Evolutionary conservation across 2,888 invertebrate genomes (phyloP).

Genomic region (Rhimphoctona megacephalus): DNA sequence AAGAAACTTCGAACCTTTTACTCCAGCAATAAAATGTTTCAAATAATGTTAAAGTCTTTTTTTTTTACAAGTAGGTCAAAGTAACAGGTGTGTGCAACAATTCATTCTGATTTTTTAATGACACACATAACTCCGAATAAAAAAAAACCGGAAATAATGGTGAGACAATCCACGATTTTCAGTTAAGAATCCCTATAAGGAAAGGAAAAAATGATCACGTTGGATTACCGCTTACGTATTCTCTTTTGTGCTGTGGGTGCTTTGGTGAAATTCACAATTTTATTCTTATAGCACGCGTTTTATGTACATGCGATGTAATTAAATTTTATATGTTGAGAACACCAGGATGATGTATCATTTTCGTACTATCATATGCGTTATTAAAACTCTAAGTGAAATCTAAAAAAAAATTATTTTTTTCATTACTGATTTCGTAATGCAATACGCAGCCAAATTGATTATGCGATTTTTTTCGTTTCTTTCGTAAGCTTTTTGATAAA

Average conservation of each 20-base stretch:
- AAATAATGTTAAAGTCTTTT: background rate
- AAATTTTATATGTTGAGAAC: constrained; percentile 10
- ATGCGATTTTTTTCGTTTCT: constrained; percentile 8
- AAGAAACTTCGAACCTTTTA: background rate
- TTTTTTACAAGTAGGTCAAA: constrained; percentile 12
- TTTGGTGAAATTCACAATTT: constrained; percentile 15
- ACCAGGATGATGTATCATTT: background rate
- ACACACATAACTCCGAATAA: constrained; percentile 16
- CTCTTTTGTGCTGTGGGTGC: constrained; percentile 12
- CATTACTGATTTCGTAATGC: constrained; percentile 33
- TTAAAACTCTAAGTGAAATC: background rate
- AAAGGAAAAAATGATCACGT: constrained; percentile 7
- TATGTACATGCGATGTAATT: constrained; percentile 10
- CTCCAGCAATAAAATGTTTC: background rate
- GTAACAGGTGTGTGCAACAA: background rate
- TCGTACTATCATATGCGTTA: background rate
- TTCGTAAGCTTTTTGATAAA: background rate
- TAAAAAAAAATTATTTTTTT: constrained; percentile 3
- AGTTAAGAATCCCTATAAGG: background rate
- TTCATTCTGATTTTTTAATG: constrained; percentile 1
- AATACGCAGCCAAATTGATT: constrained; percentile 40
- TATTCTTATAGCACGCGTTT: constrained; percentile 1
- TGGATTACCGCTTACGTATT: constrained; percentile 18
- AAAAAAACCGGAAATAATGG: constrained; percentile 18
- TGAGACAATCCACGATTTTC: background rate